Evolutionary conservation across 2,888 invertebrate species (phyloP).

Genomic region (Ischnus inquisitorius): DNA sequence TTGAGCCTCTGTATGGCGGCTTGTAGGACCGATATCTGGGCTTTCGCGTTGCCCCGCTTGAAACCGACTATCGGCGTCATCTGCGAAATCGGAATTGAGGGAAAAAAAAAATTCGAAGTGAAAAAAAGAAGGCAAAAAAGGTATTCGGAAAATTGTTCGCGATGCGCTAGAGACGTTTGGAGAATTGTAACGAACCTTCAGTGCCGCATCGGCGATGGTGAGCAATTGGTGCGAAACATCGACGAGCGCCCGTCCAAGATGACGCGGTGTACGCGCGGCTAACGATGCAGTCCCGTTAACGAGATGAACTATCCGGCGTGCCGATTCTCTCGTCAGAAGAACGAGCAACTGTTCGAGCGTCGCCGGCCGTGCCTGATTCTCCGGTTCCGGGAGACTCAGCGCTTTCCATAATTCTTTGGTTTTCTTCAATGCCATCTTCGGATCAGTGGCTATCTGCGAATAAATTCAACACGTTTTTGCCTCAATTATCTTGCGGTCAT

Average conservation of each 20-base stretch:
- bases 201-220: constrained; percentile 88
- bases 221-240: constrained; percentile 87
- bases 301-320: constrained; percentile 92
- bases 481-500: neutral
- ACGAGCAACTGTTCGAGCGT: constrained; percentile 93
- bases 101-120: no score
- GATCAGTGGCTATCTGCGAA: constrained; percentile 91
- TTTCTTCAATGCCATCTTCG: constrained; percentile 91
- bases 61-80: constrained; percentile 75
- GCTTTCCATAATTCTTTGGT: constrained; percentile 90
- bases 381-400: constrained; percentile 92
- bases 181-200: constrained; percentile 87
- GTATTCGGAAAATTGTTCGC: no score
- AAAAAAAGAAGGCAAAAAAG: no score
- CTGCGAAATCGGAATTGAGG: constrained; percentile 69
- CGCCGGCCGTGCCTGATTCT: constrained; percentile 93
- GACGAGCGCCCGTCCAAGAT: constrained; percentile 76
- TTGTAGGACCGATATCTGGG: constrained; percentile 75
- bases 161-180: no score
- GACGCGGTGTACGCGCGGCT: constrained; percentile 87
- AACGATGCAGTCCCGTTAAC: constrained; percentile 90
- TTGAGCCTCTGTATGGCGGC: constrained; percentile 78
- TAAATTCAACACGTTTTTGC: neutral
- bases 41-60: constrained; percentile 75
- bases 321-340: constrained; percentile 91